Evolutionary conservation across 2,797 vertebrate genomes (phyloP).

Genomic region (Muraenolepis orangiensis): DNA sequence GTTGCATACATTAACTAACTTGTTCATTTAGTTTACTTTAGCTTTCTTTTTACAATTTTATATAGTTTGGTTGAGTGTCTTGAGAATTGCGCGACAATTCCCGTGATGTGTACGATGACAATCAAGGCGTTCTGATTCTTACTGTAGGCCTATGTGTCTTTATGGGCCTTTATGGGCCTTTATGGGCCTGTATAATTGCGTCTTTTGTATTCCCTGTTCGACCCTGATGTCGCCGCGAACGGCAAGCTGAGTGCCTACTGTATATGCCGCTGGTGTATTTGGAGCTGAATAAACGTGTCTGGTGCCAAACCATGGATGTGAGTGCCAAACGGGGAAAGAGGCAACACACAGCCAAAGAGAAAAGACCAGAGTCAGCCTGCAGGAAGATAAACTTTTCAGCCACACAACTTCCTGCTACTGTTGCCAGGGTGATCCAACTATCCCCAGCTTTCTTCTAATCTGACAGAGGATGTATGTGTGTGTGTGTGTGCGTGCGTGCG

Average conservation of each 20-base stretch:
- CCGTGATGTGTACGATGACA: no score
- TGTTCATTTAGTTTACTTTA: no score
- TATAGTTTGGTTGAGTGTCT: no score
- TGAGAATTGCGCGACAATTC: no score
- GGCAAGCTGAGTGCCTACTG: conserved; percentile 56
- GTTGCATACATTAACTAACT: background rate
- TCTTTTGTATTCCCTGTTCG: conserved; percentile 61
- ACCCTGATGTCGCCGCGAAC: background rate
- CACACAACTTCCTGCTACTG: conserved; percentile 70
- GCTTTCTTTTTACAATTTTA: no score
- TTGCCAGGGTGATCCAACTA: conserved; percentile 60
- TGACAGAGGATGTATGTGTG: background rate
- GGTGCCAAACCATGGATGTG: conserved; percentile 30
- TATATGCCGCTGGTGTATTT: conserved; percentile 54
- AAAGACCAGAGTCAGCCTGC: conserved; percentile 67
- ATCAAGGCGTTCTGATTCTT: no score
- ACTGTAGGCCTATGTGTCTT: no score
- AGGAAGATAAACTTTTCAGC: conserved; percentile 74
- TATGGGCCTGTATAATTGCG: conserved; percentile 55
- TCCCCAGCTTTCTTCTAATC: conserved; percentile 23
- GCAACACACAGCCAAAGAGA: conserved; percentile 62
- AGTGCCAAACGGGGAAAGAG: conserved; percentile 50
- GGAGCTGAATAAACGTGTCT: conserved; percentile 45
- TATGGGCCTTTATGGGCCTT: no score
- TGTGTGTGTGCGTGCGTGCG: background rate